Evolutionary conservation across 1,140 invertebrate species (phyloP).

Genomic region (Meloidogyne exigua): DNA sequence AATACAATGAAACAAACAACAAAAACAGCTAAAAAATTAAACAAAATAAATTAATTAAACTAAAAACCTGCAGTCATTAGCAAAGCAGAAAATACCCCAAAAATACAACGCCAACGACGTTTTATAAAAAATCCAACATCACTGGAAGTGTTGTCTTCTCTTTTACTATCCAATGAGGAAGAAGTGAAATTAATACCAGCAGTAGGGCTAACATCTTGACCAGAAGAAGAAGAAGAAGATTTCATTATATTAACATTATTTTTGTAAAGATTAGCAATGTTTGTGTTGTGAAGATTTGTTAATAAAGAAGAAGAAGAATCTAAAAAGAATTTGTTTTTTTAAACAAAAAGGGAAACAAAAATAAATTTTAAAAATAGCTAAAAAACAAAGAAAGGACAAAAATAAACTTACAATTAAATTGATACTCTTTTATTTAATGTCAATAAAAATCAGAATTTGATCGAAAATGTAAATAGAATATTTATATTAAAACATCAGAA

Average conservation of each 20-base stretch:
- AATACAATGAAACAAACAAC: conserved; percentile 12
- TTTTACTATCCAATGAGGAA: background rate
- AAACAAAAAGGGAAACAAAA: background rate
- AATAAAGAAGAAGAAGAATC: background rate
- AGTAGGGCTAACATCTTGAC: background rate
- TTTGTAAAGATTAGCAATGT: background rate
- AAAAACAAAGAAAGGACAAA: background rate
- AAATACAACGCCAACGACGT: conserved; percentile 3
- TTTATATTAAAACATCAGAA: too few relatives aligned
- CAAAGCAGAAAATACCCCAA: background rate
- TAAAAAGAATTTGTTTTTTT: background rate
- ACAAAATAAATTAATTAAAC: background rate
- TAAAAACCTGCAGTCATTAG: background rate
- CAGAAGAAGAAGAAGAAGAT: background rate
- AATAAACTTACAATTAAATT: too few relatives aligned
- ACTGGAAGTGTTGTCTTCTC: background rate
- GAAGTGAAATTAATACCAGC: conserved; percentile 11
- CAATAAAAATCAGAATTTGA: too few relatives aligned
- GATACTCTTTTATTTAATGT: too few relatives aligned
- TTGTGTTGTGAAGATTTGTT: background rate
- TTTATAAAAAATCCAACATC: conserved; percentile 4
- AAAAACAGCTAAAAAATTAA: conserved; percentile 16
- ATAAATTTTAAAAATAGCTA: background rate
- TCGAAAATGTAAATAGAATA: too few relatives aligned
- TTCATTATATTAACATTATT: conserved; percentile 5